These are phyloP conservation scores for Chloroclysta siterata DNA, from an alignment of 2,888 invertebrate genomes.

Conservation along the genomic window DNA sequence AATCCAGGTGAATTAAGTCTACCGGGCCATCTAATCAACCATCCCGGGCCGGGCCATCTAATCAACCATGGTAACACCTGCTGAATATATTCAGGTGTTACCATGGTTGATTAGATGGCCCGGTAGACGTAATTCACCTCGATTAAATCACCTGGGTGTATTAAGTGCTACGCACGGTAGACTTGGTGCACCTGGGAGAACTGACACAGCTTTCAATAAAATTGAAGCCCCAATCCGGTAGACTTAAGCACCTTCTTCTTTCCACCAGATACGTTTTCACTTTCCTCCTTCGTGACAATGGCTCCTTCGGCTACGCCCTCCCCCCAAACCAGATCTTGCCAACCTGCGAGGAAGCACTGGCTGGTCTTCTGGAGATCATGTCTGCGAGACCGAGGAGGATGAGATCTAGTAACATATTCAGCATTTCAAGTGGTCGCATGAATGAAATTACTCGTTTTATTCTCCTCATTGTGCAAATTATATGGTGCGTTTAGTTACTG, in stretches of 20 bases:
- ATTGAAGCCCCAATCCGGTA: too few relatives aligned
- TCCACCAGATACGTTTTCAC: constrained; percentile 62
- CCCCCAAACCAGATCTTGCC: constrained; percentile 87
- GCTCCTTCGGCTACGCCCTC: constrained; percentile 87
- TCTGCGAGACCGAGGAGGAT: constrained; percentile 53
- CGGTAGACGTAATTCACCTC: too few relatives aligned
- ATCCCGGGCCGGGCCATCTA: too few relatives aligned
- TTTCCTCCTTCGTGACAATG: constrained; percentile 86
- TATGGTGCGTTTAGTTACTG: neutral
- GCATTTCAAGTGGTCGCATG: constrained; percentile 4
- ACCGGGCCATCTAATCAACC: too few relatives aligned
- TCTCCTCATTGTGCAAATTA: constrained; percentile 18
- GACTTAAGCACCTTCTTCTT: constrained; percentile 1
- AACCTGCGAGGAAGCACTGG: constrained; percentile 84
- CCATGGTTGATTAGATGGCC: too few relatives aligned
- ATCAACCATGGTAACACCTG: too few relatives aligned
- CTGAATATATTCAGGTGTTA: too few relatives aligned
- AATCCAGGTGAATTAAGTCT: too few relatives aligned
- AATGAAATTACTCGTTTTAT: neutral
- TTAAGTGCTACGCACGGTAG: too few relatives aligned
- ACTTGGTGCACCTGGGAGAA: too few relatives aligned
- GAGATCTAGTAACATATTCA: constrained; percentile 43
- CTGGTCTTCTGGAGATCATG: constrained; percentile 81
- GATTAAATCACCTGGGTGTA: too few relatives aligned
- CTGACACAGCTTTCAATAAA: too few relatives aligned